Conservation (phyloP, 2,797 vertebrate species). For the Anas bernieri region DNA sequence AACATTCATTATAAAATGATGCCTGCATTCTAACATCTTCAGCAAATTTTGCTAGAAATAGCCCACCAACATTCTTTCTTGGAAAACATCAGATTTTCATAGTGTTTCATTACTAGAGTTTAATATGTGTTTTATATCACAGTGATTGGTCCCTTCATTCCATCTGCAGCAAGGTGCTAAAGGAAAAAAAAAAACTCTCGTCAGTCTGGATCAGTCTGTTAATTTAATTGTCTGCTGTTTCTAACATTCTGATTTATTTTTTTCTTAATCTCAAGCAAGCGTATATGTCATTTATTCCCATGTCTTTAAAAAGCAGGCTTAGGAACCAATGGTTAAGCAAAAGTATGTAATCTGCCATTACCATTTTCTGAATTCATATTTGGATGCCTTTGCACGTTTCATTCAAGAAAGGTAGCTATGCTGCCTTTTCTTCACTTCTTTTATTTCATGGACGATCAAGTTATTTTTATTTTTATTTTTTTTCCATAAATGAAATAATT, state of each 20-base stretch:
- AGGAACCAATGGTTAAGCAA: not conserved
- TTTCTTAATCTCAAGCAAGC: not conserved
- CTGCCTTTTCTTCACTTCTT: not conserved
- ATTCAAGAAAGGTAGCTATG: rapidly evolving
- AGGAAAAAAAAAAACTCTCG: not conserved
- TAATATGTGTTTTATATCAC: not conserved
- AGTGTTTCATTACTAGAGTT: not conserved
- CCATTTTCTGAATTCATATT: not conserved
- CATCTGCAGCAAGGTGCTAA: not conserved
- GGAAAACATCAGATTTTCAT: not conserved
- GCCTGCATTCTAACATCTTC: not conserved
- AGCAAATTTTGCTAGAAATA: conserved; percentile 1
- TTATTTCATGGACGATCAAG: not conserved
- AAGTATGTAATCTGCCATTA: not conserved
- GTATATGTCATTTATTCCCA: not conserved
- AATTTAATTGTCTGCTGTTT: not conserved
- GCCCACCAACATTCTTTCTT: not conserved
- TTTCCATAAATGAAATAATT: not conserved
- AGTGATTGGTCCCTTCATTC: not conserved
- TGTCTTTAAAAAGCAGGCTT: not conserved
- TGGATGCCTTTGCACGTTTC: not conserved
- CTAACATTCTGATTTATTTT: not conserved
- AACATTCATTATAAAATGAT: not conserved
- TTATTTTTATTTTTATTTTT: not conserved
- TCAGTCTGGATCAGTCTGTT: not conserved